These are phyloP conservation scores for Macrochelys suwanniensis DNA, from an alignment of 2,797 vertebrate species.

Conservation along the genomic window DNA sequence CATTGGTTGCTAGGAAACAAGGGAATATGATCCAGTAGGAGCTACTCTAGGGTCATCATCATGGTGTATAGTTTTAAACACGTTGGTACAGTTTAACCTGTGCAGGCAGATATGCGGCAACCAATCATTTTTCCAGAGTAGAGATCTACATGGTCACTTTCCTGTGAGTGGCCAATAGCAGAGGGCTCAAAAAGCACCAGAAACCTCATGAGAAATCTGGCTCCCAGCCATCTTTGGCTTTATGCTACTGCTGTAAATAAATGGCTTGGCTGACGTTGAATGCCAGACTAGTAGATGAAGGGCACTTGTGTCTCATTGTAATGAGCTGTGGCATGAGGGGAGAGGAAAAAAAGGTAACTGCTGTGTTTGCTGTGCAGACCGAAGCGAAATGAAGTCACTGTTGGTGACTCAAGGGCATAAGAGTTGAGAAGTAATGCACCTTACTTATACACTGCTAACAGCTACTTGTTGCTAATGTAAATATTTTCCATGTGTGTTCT, in stretches of 20 bases:
- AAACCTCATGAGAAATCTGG: neutral
- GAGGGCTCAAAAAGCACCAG: neutral
- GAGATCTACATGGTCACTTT: neutral
- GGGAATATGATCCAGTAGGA: neutral
- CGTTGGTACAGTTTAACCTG: neutral
- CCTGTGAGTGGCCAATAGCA: neutral
- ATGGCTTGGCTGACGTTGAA: rapidly evolving
- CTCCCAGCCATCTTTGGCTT: conserved; percentile 20
- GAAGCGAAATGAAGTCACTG: neutral
- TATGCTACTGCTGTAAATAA: conserved; percentile 50
- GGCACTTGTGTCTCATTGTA: conserved; percentile 4
- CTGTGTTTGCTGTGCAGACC: neutral
- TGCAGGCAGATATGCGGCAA: neutral
- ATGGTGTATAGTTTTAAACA: neutral
- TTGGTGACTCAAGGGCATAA: rapidly evolving
- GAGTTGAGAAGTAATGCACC: neutral
- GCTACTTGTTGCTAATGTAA: neutral
- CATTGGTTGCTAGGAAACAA: neutral
- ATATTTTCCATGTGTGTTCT: neutral
- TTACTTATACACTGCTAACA: neutral
- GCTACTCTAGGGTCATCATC: neutral
- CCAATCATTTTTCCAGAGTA: neutral
- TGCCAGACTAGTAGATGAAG: conserved; percentile 42
- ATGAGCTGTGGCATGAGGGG: neutral
- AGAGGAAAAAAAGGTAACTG: neutral